Evolutionary conservation across 2,113 vertebrate species (phyloP).

Genomic region (Pitta sordida): DNA sequence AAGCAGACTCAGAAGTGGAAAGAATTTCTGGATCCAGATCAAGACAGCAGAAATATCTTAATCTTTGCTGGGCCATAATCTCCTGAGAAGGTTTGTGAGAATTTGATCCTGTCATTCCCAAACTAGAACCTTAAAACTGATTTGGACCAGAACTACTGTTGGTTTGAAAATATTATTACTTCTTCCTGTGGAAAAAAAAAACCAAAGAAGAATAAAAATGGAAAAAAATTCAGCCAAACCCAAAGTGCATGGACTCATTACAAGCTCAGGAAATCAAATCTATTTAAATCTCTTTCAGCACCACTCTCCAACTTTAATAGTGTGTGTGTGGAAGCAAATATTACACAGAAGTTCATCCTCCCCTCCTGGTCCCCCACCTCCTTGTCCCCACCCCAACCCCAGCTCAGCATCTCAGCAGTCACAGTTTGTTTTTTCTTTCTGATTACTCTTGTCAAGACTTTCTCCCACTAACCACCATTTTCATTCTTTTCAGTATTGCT

Average conservation of each 20-base stretch:
- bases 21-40: constrained; percentile 45
- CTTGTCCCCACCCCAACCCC: not conserved
- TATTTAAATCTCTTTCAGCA: constrained; percentile 52
- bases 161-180: constrained; percentile 39
- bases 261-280: constrained; percentile 53
- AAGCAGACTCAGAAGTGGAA: constrained; percentile 44
- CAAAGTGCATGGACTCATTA: constrained; percentile 50
- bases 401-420: not conserved
- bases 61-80: constrained; percentile 12
- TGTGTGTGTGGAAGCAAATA: not conserved
- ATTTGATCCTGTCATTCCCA: constrained; percentile 56
- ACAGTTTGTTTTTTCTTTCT: not conserved
- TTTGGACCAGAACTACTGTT: constrained; percentile 4
- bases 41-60: constrained; percentile 46
- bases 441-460: not conserved
- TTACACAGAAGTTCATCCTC: not conserved
- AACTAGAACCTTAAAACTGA: constrained; percentile 42
- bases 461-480: not conserved
- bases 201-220: not conserved
- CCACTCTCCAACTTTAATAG: constrained; percentile 30
- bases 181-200: constrained; percentile 35
- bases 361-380: not conserved
- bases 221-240: constrained; percentile 50
- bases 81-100: constrained; percentile 42
- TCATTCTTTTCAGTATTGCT: not conserved